Evolutionary conservation across 2,113 vertebrate species (phyloP).

Genomic region (Anoura caudifer): DNA sequence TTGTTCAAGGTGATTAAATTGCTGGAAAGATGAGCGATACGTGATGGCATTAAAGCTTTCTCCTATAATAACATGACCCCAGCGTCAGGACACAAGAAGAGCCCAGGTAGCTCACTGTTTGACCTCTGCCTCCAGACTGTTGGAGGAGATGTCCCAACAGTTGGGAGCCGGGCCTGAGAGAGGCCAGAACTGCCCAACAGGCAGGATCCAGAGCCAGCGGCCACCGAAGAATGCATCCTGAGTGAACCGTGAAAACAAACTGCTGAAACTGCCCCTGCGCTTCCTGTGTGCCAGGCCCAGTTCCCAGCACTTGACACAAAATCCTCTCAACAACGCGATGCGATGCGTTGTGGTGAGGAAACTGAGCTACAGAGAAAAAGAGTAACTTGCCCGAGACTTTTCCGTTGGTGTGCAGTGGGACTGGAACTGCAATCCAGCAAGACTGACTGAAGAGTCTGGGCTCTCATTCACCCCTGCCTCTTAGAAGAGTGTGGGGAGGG

Average conservation of each 20-base stretch:
- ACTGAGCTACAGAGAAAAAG: not conserved
- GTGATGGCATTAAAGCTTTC: not conserved
- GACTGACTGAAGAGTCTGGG: not conserved
- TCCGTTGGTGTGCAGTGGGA: not conserved
- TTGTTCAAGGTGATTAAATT: not conserved
- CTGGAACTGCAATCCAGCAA: not conserved
- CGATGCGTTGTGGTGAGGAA: not conserved
- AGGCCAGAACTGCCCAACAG: not conserved
- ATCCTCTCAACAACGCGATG: not conserved
- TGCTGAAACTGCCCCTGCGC: not conserved
- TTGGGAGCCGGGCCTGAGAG: not conserved
- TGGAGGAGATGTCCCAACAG: not conserved
- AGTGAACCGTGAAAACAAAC: not conserved
- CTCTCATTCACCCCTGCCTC: not conserved
- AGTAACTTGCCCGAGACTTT: not conserved
- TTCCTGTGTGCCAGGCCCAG: not conserved
- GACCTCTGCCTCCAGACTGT: not conserved
- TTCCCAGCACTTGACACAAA: not conserved
- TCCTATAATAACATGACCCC: not conserved
- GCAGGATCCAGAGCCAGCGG: not conserved
- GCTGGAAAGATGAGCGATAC: not conserved
- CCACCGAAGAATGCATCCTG: not conserved
- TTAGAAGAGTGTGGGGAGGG: not conserved
- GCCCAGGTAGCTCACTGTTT: not conserved
- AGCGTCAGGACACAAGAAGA: not conserved